Conservation (phyloP, 2,113 vertebrate species). For the Corythaeola cristata region DNA sequence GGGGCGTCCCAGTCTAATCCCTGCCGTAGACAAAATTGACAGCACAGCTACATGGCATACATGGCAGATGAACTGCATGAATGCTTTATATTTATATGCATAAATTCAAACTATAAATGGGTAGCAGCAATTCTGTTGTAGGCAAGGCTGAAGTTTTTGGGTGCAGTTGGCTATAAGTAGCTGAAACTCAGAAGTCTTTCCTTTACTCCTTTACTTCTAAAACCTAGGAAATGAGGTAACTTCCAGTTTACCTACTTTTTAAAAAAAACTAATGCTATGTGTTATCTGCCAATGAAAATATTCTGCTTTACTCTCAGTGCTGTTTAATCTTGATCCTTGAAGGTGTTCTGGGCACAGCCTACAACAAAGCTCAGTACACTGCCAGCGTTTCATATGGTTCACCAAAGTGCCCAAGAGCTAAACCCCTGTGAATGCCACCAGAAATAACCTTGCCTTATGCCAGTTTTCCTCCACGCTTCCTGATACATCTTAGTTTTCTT, state of each 20-base stretch:
- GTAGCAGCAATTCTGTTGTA: not conserved
- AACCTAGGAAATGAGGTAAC: not conserved
- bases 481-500: not conserved
- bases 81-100: not conserved
- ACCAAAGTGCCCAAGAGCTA: not conserved
- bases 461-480: not conserved
- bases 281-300: not conserved
- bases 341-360: not conserved
- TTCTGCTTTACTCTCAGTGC: not conserved
- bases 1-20: conserved; percentile 29
- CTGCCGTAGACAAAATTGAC: not conserved
- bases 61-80: not conserved
- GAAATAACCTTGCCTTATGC: not conserved
- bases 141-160: not conserved
- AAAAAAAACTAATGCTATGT: not conserved
- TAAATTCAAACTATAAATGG: not conserved
- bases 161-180: not conserved
- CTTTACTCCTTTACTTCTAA: not conserved
- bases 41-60: not conserved
- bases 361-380: not conserved
- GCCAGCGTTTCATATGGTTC: not conserved
- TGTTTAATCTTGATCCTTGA: not conserved
- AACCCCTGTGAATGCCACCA: not conserved
- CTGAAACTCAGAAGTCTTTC: not conserved
- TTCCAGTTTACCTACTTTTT: not conserved